phyloP scores from a whole-genome alignment of 2,888 invertebrate species.

The Cephus spinipes region DNA sequence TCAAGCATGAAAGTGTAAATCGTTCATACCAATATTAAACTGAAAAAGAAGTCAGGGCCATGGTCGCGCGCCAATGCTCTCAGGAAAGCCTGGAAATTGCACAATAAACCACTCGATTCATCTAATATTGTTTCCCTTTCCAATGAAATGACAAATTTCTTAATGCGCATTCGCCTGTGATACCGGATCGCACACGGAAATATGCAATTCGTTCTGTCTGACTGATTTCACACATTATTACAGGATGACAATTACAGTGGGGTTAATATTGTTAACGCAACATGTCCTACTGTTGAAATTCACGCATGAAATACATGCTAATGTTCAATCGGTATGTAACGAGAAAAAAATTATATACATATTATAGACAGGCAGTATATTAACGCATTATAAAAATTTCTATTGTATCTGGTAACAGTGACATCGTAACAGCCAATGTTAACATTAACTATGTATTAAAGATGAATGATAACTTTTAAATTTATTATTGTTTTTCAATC shows the following conservation, averaged over 20 bases:
- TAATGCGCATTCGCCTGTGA: background rate
- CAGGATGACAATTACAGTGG: background rate
- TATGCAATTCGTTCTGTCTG: background rate
- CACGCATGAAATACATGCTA: background rate
- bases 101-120: background rate
- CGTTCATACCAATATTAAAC: background rate
- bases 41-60: slow-evolving; percentile 14
- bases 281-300: background rate
- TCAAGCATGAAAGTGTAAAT: background rate
- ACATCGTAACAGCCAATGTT: background rate
- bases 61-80: slow-evolving; percentile 14
- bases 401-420: background rate
- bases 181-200: background rate
- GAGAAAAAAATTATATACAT: background rate
- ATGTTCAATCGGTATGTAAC: background rate
- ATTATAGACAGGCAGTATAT: background rate
- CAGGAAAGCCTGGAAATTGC: background rate
- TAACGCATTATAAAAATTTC: background rate
- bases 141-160: background rate
- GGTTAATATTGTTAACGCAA: background rate
- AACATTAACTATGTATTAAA: background rate
- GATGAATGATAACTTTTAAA: background rate
- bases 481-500: background rate
- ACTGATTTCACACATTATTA: background rate
- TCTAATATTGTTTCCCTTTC: background rate